Evolutionary conservation across 2,888 invertebrate genomes (phyloP).

Genomic region (Agrochola macilenta): DNA sequence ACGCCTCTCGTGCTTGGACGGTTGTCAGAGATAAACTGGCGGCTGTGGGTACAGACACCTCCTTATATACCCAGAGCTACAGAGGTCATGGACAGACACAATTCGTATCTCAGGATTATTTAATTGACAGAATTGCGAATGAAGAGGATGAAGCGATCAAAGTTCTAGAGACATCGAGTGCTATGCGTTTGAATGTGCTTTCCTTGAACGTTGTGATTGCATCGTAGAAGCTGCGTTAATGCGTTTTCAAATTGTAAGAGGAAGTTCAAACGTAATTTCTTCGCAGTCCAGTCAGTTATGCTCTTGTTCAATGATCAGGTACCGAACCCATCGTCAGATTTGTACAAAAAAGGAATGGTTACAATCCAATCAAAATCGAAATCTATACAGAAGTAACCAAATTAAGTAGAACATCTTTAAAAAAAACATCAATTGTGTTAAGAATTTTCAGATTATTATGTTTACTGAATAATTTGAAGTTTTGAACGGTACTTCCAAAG

Average conservation of each 20-base stretch:
- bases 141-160: slow-evolving; percentile 63
- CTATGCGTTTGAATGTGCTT: slow-evolving; percentile 37
- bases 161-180: slow-evolving; percentile 68
- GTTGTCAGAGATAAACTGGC: slow-evolving; percentile 74
- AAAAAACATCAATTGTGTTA: neutral
- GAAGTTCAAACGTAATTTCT: neutral
- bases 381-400: neutral
- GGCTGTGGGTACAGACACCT: slow-evolving; percentile 54
- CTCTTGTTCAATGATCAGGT: neutral
- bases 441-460: neutral
- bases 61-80: slow-evolving; percentile 77
- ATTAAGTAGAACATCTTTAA: no score
- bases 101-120: slow-evolving; percentile 77
- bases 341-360: neutral
- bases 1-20: slow-evolving; percentile 68
- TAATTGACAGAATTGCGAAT: slow-evolving; percentile 75
- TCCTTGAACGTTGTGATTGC: slow-evolving; percentile 15
- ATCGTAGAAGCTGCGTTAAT: neutral
- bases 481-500: neutral
- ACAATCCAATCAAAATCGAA: neutral
- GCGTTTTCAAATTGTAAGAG: neutral
- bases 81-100: slow-evolving; percentile 81
- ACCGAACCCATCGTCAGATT: neutral
- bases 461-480: neutral
- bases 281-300: neutral